phyloP scores from a whole-genome alignment of 2,888 invertebrate species.

The Helicoverpa assulta region DNA sequence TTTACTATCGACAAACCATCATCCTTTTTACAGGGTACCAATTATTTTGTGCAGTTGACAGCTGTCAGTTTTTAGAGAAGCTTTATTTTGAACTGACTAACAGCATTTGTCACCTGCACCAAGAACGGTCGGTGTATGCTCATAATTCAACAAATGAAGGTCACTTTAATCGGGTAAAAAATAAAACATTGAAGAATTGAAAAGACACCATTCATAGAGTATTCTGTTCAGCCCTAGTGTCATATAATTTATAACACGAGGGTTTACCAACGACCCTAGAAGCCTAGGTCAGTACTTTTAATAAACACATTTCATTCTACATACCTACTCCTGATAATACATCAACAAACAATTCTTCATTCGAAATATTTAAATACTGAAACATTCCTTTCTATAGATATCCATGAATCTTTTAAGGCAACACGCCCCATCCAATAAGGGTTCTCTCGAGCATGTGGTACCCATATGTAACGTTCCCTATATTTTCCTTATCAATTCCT shows the following conservation, averaged over 20 bases:
- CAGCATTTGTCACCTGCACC: too few species aligned
- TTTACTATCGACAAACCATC: too few species aligned
- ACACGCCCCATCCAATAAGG: slow-evolving; percentile 64
- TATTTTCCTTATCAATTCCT: slow-evolving; percentile 70
- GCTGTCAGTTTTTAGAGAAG: too few species aligned
- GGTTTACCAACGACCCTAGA: slow-evolving; percentile 10
- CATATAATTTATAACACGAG: slow-evolving; percentile 3
- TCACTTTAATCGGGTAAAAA: too few species aligned
- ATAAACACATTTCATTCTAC: slow-evolving; percentile 13
- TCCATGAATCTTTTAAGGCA: slow-evolving; percentile 66
- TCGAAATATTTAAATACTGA: slow-evolving; percentile 62
- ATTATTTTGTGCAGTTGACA: too few species aligned
- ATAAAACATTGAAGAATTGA: not conserved
- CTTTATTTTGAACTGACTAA: too few species aligned
- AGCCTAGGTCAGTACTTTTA: slow-evolving; percentile 3
- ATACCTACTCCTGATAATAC: slow-evolving; percentile 11
- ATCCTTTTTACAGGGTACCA: too few species aligned
- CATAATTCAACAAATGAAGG: too few species aligned
- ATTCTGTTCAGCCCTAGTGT: not conserved
- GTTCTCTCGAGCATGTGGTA: slow-evolving; percentile 60
- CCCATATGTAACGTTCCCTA: slow-evolving; percentile 63
- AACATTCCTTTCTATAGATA: slow-evolving; percentile 59
- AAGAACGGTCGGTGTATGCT: too few species aligned
- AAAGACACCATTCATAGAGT: not conserved
- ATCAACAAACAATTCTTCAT: slow-evolving; percentile 40